Evolutionary conservation across 1,140 invertebrate genomes (phyloP).

Genomic region (Littorina saxatilis): DNA sequence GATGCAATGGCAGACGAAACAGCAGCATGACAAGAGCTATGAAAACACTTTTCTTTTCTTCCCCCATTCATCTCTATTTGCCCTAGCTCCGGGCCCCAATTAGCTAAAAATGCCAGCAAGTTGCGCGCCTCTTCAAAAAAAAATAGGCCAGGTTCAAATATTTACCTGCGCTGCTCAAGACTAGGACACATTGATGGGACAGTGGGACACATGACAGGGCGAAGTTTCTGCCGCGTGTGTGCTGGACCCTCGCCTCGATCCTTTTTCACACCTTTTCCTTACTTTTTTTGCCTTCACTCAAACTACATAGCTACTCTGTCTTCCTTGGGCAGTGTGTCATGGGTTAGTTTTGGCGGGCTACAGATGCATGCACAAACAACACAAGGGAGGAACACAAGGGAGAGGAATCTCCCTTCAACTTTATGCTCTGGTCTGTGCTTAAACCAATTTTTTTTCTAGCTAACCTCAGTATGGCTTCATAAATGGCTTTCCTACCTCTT

Average conservation of each 20-base stretch:
- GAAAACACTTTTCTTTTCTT: neutral
- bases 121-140: conserved; percentile 12
- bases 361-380: too few relatives aligned
- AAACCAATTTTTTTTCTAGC: too few relatives aligned
- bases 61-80: neutral
- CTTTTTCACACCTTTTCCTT: conserved; percentile 10
- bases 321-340: too few relatives aligned
- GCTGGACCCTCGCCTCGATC: neutral
- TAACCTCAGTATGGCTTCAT: too few relatives aligned
- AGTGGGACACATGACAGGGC: neutral
- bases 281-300: too few relatives aligned
- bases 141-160: conserved; percentile 24
- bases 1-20: too few relatives aligned
- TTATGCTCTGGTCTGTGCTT: too few relatives aligned
- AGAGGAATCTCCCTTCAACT: too few relatives aligned
- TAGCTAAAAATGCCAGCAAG: conserved; percentile 29
- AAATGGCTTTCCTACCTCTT: too few relatives aligned
- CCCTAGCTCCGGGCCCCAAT: conserved; percentile 8
- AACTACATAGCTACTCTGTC: too few relatives aligned
- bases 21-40: neutral
- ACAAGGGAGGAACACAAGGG: too few relatives aligned
- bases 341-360: too few relatives aligned
- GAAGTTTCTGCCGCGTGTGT: neutral
- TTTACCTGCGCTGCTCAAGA: neutral
- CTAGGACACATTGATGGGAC: conserved; percentile 2